Evolutionary conservation across 2,113 vertebrate genomes (phyloP), one percentile per base, ranked within the genome.

Genomic region (Baryphthengus martii): DNA sequence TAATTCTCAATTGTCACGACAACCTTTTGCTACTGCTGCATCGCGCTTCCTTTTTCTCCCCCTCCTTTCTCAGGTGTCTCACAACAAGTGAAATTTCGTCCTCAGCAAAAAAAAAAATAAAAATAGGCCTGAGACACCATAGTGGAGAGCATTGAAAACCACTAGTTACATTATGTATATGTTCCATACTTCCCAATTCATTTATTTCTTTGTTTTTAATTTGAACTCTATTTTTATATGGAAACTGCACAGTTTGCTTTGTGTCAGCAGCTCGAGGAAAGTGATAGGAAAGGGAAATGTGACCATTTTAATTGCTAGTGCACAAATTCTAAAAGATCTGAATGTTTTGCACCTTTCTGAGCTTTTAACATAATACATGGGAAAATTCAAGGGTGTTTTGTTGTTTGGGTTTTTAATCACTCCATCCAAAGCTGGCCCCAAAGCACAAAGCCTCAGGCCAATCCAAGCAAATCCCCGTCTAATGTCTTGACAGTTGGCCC

Each of bases 1-100:
- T 91, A 85, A 88, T 76, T 88, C 72, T 82, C 53, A 68, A 62
- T 74, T 85, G 63, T 86, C 76, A 76, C 23, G 28, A 83, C 92
- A 95, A 59, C 20, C 37, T 79, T 77, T 52, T 39, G 31, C 63
- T 62, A 8, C 68, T 81, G 47, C 68, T 73, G n/a, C 53, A 26
- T n/a, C 37, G 14, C 1, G 1, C 12, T 55, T 61, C 10, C 7
- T 42, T 49, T 29, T 70, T 6, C 25, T 3, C 1, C 5, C 2
- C 13, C 7, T 31, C 13, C 9, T 42, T 53, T 42, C 45, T 72
- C 0, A 0, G 11, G 9, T 45, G 21, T 76, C 72, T 80, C 25
- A 11, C 44, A 84, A 55, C 33, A 58, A 82, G 23, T 19, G 8
- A 79, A 79, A 76, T 70, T 75, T 45, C 75, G 11, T 79, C 68